Percentiles rank a stretch among this genome's conserved stretches.
phyloP scores from a whole-genome alignment of 2,888 invertebrate genomes.

The Drosophila tanythrix region DNA sequence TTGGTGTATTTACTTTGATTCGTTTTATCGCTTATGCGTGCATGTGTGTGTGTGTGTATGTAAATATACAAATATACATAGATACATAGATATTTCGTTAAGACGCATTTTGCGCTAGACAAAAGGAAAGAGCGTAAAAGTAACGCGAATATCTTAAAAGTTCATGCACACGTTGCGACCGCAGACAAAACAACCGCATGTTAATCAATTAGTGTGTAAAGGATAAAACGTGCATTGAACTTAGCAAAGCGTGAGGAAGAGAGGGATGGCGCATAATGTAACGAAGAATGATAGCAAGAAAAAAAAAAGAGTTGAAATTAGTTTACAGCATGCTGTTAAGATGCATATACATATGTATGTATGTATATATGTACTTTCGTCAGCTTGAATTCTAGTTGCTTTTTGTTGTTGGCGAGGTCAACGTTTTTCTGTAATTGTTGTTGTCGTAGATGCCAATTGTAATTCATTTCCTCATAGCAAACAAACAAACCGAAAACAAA shows the following conservation, averaged over 20 bases:
- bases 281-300: not conserved
- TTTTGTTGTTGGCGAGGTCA: slow-evolving; percentile 49
- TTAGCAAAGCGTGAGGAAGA: not conserved
- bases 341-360: not conserved
- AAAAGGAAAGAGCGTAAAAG: slow-evolving; percentile 34
- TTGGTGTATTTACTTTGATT: slow-evolving; percentile 19
- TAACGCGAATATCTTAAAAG: slow-evolving; percentile 72
- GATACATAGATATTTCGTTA: slow-evolving; percentile 40
- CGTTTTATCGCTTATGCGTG: slow-evolving; percentile 8
- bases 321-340: slow-evolving; percentile 28
- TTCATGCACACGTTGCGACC: slow-evolving; percentile 66
- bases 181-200: slow-evolving; percentile 39
- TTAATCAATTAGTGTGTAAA: slow-evolving; percentile 67
- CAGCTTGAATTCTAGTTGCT: not conserved
- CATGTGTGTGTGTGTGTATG: not conserved
- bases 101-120: slow-evolving; percentile 76
- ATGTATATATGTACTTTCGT: slow-evolving; percentile 1
- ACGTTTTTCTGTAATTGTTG: slow-evolving; percentile 34
- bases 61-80: slow-evolving; percentile 21
- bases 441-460: slow-evolving; percentile 49
- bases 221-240: slow-evolving; percentile 75
- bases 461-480: slow-evolving; percentile 72
- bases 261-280: not conserved
- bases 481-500: slow-evolving; percentile 27
- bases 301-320: not conserved